A percentile compares a stretch with the other conserved stretches of the same genome.
Conservation (phyloP, 2,888 invertebrate species). For the Agrilus cyanescens region DNA sequence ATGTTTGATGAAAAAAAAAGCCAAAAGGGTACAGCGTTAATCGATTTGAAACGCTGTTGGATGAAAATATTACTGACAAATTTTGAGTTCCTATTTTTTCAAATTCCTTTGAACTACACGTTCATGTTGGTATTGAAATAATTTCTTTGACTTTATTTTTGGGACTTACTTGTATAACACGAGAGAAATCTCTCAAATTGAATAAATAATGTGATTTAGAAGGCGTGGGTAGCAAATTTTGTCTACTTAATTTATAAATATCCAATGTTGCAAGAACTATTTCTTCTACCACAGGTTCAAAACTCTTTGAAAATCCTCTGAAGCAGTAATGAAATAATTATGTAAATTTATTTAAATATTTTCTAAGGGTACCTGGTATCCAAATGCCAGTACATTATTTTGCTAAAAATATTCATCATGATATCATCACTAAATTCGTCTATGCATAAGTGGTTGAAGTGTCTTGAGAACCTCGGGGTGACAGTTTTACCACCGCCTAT, state of each 20-base stretch:
- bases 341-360: no score
- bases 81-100: no score
- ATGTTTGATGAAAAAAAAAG: no score
- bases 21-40: no score
- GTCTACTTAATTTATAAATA: conserved; percentile 72
- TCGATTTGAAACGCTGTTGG: no score
- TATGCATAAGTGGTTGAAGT: conserved; percentile 74
- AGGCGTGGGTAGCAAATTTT: conserved; percentile 82
- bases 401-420: conserved; percentile 73
- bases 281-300: conserved; percentile 84
- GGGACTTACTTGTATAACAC: conserved; percentile 65
- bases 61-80: no score
- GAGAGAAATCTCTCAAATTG: conserved; percentile 85
- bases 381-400: conserved; percentile 90
- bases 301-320: conserved; percentile 89
- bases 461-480: conserved; percentile 74
- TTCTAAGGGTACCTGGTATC: conserved; percentile 74
- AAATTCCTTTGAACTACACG: no score
- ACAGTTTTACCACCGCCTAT: conserved; percentile 69
- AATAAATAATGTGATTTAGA: conserved; percentile 91
- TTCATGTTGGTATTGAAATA: no score
- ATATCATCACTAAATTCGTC: conserved; percentile 83
- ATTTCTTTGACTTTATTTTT: not conserved
- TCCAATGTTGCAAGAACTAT: conserved; percentile 76
- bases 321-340: conserved; percentile 16